These are phyloP conservation scores for Sarcophaga bullata DNA, from an alignment of 1,140 invertebrate genomes.

Conservation along the genomic window DNA sequence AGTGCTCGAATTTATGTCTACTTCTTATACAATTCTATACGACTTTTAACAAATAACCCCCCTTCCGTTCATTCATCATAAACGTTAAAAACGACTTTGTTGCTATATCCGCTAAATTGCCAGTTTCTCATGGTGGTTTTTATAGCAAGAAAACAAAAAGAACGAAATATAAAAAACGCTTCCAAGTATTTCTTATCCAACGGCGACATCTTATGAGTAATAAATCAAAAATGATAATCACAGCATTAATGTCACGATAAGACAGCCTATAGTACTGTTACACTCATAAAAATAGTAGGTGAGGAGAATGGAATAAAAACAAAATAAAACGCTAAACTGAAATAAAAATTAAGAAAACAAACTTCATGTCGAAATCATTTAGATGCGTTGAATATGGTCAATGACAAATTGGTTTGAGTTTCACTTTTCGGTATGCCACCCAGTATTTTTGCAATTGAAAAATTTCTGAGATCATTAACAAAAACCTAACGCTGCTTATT, in stretches of 20 bases:
- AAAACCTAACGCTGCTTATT: no score
- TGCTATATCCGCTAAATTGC: background rate
- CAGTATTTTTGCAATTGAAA: no score
- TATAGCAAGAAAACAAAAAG: background rate
- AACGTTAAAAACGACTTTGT: background rate
- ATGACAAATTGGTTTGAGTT: no score
- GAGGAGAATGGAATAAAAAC: no score
- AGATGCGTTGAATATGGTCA: no score
- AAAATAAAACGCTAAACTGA: no score
- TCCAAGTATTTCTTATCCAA: slow-evolving; percentile 22
- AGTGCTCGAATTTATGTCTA: slow-evolving; percentile 8
- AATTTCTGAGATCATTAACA: no score
- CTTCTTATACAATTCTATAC: background rate
- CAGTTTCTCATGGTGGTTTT: background rate
- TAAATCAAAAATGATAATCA: slow-evolving; percentile 38
- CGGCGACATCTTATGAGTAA: slow-evolving; percentile 31
- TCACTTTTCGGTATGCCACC: background rate
- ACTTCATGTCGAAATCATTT: no score
- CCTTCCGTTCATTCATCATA: no score
- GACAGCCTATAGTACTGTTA: background rate
- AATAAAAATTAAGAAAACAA: no score
- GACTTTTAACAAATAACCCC: no score
- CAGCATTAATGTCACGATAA: slow-evolving; percentile 35
- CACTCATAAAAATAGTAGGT: no score
- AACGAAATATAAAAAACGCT: background rate